Base-by-base conservation (phyloP, 1,140 invertebrate genomes). In the Drosophila nannoptera region DNA sequence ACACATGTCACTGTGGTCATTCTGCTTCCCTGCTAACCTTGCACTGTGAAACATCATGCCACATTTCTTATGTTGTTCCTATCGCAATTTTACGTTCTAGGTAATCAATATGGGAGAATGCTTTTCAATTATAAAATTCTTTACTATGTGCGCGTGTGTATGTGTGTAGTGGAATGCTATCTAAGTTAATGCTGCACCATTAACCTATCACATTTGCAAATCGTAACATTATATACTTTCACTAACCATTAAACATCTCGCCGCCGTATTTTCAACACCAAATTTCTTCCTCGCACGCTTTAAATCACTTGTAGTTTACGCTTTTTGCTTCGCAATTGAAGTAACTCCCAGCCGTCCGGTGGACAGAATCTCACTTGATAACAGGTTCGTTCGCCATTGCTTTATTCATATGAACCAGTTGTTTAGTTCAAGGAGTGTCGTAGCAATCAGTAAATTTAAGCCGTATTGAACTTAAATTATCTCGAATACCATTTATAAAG, bases 171-270 rank as follows among this genome's bases (percentile, higher is more conserved):
- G 54, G 7, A 50, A 36, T 45, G 40, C 45, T 60, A 35, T 45
- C 53, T 12, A 56, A 36, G 60, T 36, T 36, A 35, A 22, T 22
- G 22, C 22, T 22, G 7, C 35, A 0, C 40, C 35, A 7, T 52
- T 56, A 7, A 38, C 48, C 50, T 22, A 3, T 22, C 22, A 22
- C 3, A 22, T 22, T 42, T 12, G 62, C 48, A 55, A 40, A 16
- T 45, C 40, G 45, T 43, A n/a, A 7, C 32, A 14, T 14, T 8
- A 46, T 45, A 5, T 32, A 8, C 11, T 16, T n/a, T 8, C 7
- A 40, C 68, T 59, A 70, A 70, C 68, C 68, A 59, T 70, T 70
- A 53, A 70, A 70, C 68, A 70, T 70, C 46, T 65, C 49, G 42
- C 7, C 11, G 62, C 42, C 42, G 53, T 49, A 29, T 65, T 59